phyloP scores from a whole-genome alignment of 1,140 invertebrate species.

The Akabosia matsudoensis region DNA sequence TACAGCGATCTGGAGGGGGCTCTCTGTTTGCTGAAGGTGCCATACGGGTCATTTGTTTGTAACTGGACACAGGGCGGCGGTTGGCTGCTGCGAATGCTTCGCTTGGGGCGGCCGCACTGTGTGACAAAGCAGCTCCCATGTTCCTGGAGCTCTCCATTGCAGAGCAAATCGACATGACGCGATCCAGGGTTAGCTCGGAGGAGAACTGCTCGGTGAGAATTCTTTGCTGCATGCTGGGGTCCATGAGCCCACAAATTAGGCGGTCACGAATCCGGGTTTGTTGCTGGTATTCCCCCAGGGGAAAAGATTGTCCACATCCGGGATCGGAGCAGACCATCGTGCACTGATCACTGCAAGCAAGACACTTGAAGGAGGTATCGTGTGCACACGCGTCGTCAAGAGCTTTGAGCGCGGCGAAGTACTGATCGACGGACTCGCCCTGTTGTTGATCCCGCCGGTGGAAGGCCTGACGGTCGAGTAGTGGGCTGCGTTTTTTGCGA shows the following conservation, averaged over 20 bases:
- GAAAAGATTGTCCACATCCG: background rate
- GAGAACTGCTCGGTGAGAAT: background rate
- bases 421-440: background rate
- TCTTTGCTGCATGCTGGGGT: background rate
- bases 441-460: background rate
- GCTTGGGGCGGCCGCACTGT: background rate
- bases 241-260: background rate
- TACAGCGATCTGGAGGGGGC: background rate
- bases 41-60: background rate
- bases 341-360: background rate
- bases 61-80: background rate
- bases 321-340: background rate
- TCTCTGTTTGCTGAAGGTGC: too few species aligned
- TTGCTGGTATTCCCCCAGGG: background rate
- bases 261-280: background rate
- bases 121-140: background rate
- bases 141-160: background rate
- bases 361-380: background rate
- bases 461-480: slow-evolving; percentile 4
- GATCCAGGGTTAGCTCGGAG: background rate
- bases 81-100: background rate
- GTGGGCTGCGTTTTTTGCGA: background rate
- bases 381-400: slow-evolving; percentile 2
- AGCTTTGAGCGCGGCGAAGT: background rate
- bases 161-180: background rate